Percentiles rank a stretch among this genome's conserved stretches.
Evolutionary conservation across 2,797 vertebrate genomes (phyloP).

Genomic region (Premnoplex brunnescens): DNA sequence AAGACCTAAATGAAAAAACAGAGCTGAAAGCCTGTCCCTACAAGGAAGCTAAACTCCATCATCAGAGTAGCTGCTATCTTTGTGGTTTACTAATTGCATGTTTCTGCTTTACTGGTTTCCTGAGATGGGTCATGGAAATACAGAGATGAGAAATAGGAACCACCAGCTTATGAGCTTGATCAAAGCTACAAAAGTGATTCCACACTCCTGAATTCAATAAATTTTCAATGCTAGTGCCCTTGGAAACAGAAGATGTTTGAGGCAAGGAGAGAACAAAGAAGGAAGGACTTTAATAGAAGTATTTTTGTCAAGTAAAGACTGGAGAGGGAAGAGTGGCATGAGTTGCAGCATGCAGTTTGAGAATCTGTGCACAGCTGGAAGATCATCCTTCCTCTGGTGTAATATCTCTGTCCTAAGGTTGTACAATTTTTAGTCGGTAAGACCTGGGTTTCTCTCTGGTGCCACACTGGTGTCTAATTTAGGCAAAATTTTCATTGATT

Average conservation of each 20-base stretch:
- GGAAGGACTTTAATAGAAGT: background rate
- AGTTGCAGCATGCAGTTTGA: background rate
- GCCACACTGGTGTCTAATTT: background rate
- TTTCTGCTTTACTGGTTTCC: slow-evolving; percentile 55
- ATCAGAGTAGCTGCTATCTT: slow-evolving; percentile 18
- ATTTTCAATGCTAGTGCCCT: background rate
- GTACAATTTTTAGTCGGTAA: background rate
- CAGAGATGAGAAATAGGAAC: background rate
- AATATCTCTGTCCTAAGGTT: background rate
- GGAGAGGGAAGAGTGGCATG: background rate
- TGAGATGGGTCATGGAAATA: background rate
- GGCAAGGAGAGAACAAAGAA: background rate
- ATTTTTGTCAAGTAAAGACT: background rate
- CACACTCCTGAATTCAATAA: background rate
- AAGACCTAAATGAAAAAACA: background rate
- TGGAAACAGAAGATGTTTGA: background rate
- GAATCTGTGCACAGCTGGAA: background rate
- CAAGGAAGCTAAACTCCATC: slow-evolving; percentile 11
- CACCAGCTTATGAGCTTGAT: background rate
- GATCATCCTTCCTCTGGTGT: background rate
- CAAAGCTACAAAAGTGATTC: background rate
- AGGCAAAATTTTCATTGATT: background rate
- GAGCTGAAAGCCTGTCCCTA: background rate
- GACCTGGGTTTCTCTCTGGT: background rate
- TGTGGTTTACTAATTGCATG: slow-evolving; percentile 25